A percentile compares a stretch with the other conserved stretches of the same genome.
phyloP scores from a whole-genome alignment of 2,113 vertebrate species.

The Ascaphus truei region DNA sequence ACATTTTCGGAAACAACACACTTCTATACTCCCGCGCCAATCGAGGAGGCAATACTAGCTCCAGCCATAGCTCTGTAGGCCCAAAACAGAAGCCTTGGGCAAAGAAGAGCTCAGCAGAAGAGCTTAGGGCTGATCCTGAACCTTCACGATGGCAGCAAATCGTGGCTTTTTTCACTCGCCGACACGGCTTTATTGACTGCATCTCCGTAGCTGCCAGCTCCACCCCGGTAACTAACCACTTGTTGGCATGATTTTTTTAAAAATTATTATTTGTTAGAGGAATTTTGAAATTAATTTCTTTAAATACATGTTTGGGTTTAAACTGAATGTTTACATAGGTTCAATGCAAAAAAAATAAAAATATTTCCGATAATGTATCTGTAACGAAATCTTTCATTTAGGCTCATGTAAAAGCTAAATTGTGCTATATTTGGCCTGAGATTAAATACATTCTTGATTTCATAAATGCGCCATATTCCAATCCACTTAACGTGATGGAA shows the following conservation, averaged over 20 bases:
- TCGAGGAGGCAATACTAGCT: constrained; percentile 72
- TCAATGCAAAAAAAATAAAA: too few species aligned
- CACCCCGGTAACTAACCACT: constrained; percentile 82
- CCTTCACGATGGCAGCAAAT: constrained; percentile 94
- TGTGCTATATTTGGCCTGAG: neutral
- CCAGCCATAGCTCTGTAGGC: constrained; percentile 77
- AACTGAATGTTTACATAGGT: too few species aligned
- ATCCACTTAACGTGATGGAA: neutral
- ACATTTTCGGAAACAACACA: constrained; percentile 98
- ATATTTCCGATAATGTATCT: too few species aligned
- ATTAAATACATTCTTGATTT: constrained; percentile 7
- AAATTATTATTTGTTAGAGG: too few species aligned
- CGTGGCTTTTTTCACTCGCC: constrained; percentile 86
- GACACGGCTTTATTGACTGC: constrained; percentile 92
- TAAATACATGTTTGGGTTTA: too few species aligned
- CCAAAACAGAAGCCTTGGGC: constrained; percentile 84
- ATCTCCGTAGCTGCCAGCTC: constrained; percentile 79
- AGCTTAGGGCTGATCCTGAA: constrained; percentile 70
- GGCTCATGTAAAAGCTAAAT: too few species aligned
- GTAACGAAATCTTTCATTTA: too few species aligned
- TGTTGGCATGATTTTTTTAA: constrained; percentile 48
- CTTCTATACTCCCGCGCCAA: constrained; percentile 83
- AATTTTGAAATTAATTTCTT: too few species aligned
- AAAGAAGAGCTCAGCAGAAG: constrained; percentile 85
- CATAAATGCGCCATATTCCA: neutral